Percentiles rank a stretch among this genome's conserved stretches.
phyloP scores from a whole-genome alignment of 2,888 invertebrate species.

The Sepiola atlantica region DNA sequence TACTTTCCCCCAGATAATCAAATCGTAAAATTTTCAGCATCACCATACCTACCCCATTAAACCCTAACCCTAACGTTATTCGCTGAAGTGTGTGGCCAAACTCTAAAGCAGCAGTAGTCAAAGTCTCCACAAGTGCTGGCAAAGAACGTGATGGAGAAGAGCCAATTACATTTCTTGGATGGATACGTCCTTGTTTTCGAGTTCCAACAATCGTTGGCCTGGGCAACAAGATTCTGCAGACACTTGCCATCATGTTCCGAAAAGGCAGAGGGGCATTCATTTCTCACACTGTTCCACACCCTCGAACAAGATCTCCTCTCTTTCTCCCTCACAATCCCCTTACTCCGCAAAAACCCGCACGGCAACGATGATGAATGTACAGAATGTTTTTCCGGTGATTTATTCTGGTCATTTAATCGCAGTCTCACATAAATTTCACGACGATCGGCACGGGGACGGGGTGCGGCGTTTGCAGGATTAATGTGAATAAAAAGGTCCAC shows the following conservation, averaged over 20 bases:
- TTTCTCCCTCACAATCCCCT: background rate
- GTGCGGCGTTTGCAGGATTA: background rate
- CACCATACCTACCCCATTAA: too few species aligned
- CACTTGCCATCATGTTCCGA: background rate
- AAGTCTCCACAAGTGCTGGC: background rate
- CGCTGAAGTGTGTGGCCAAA: background rate
- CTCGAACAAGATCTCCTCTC: background rate
- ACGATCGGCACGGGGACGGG: background rate
- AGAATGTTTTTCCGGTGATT: background rate
- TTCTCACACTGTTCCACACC: background rate
- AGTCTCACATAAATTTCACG: background rate
- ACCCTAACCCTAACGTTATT: background rate
- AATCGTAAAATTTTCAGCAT: too few species aligned
- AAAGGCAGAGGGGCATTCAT: background rate
- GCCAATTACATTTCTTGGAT: slow-evolving; percentile 4
- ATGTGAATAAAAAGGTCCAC: background rate
- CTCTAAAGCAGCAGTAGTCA: background rate
- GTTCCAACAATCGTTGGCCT: background rate
- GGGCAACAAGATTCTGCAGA: background rate
- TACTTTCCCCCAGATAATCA: too few species aligned
- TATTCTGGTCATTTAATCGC: background rate
- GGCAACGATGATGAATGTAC: background rate
- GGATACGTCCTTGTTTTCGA: background rate
- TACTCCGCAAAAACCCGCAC: background rate
- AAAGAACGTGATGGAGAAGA: background rate